Evolutionary conservation across 2,113 vertebrate genomes (phyloP).

Genomic region (Pachyramphus minor): DNA sequence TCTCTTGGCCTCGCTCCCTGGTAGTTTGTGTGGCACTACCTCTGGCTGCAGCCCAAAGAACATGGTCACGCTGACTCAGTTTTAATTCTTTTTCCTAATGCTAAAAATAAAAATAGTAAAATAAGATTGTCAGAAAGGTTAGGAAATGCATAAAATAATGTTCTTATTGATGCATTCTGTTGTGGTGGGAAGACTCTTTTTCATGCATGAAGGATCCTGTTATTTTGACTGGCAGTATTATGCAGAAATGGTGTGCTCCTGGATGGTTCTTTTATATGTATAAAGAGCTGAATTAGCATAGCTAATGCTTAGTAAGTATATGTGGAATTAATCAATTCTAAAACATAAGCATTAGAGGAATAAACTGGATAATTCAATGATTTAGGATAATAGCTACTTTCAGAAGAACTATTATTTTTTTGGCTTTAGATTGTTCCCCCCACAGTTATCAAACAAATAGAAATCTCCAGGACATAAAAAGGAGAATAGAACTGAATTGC

Average conservation of each 20-base stretch:
- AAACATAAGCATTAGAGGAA: neutral
- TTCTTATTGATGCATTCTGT: neutral
- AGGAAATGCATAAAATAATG: neutral
- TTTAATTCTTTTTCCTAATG: neutral
- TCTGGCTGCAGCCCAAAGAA: neutral
- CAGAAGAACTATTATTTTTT: neutral
- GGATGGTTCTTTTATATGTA: neutral
- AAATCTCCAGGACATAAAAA: neutral
- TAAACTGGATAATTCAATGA: neutral
- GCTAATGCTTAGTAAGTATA: neutral
- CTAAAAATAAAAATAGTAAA: neutral
- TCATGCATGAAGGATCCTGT: neutral
- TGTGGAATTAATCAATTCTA: neutral
- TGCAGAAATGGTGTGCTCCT: neutral
- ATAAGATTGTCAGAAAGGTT: neutral
- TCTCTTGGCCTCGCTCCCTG: neutral
- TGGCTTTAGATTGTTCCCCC: neutral
- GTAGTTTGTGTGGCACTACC: neutral
- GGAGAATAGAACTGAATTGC: neutral
- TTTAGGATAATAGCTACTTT: neutral
- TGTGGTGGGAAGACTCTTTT: neutral
- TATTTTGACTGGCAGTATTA: neutral
- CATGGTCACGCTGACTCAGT: neutral
- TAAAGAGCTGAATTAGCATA: neutral
- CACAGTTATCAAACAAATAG: neutral